Percentiles rank a stretch among this genome's conserved stretches.
Evolutionary conservation across 2,888 invertebrate species (phyloP).

Genomic region (Coenonympha arcania): DNA sequence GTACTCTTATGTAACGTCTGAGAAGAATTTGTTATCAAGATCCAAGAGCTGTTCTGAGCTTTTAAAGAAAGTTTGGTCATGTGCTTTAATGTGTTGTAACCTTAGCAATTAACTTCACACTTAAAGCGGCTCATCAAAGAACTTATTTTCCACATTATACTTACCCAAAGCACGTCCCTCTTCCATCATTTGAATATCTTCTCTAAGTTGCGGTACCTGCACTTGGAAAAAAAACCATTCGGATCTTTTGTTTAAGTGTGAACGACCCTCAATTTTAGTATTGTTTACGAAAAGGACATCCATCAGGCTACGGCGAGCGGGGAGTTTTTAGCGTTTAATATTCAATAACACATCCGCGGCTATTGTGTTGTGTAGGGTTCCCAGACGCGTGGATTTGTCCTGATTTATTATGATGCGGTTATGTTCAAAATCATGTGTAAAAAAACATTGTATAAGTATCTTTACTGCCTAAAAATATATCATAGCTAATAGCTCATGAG

Average conservation of each 20-base stretch:
- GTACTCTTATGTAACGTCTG: background rate
- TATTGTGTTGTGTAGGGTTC: too few species aligned
- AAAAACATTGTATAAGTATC: too few species aligned
- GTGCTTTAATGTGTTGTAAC: too few species aligned
- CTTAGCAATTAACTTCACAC: background rate
- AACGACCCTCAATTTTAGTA: conserved; percentile 35
- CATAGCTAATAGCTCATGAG: too few species aligned
- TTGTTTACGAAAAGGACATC: conserved; percentile 47
- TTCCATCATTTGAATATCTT: background rate
- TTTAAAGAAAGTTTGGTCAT: too few species aligned
- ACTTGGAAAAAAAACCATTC: background rate
- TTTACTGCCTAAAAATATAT: too few species aligned
- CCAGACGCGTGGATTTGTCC: too few species aligned
- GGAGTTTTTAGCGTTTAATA: conserved; percentile 49
- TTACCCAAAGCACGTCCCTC: background rate
- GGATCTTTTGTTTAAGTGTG: conserved; percentile 24
- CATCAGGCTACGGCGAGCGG: conserved; percentile 34
- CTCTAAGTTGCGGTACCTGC: background rate
- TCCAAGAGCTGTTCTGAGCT: too few species aligned
- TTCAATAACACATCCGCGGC: conserved; percentile 58
- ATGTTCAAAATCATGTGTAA: too few species aligned
- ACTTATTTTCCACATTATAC: background rate
- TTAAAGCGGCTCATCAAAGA: background rate
- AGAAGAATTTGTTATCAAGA: background rate
- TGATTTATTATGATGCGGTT: too few species aligned